A percentile compares a stretch with the other conserved stretches of the same genome.
phyloP scores from a whole-genome alignment of 2,797 vertebrate genomes.

The Taeniopygia guttata region DNA sequence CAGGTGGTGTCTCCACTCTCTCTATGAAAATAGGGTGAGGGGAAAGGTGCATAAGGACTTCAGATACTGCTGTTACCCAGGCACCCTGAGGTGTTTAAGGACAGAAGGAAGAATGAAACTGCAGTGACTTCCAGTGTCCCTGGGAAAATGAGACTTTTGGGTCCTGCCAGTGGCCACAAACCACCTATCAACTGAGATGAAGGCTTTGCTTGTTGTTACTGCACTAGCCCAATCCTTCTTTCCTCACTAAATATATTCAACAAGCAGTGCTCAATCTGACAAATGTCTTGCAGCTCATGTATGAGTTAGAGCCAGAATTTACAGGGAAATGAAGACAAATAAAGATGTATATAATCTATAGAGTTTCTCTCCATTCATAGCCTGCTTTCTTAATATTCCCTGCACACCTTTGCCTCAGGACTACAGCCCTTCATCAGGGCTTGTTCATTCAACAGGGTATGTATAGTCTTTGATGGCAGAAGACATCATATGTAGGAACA shows the following conservation, averaged over 20 bases:
- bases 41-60: not conserved
- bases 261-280: slow-evolving; percentile 13
- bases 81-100: not conserved
- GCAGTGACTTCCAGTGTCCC: not conserved
- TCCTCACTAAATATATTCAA: not conserved
- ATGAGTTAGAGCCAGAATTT: slow-evolving; percentile 4
- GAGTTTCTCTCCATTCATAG: not conserved
- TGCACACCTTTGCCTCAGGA: not conserved
- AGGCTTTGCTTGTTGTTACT: not conserved
- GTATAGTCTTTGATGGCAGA: not conserved
- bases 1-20: not conserved
- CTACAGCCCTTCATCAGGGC: not conserved
- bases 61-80: not conserved
- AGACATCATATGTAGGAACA: slow-evolving; percentile 29
- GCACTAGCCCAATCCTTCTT: not conserved
- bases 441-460: not conserved
- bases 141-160: not conserved
- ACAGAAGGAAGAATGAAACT: not conserved
- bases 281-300: slow-evolving; percentile 19
- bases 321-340: not conserved
- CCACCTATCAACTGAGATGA: not conserved
- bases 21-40: not conserved
- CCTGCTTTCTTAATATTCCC: not conserved
- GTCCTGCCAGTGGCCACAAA: not conserved
- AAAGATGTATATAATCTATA: not conserved